Evolutionary conservation across 2,888 invertebrate species (phyloP).

Genomic region (Tanytarsus gracilentus): DNA sequence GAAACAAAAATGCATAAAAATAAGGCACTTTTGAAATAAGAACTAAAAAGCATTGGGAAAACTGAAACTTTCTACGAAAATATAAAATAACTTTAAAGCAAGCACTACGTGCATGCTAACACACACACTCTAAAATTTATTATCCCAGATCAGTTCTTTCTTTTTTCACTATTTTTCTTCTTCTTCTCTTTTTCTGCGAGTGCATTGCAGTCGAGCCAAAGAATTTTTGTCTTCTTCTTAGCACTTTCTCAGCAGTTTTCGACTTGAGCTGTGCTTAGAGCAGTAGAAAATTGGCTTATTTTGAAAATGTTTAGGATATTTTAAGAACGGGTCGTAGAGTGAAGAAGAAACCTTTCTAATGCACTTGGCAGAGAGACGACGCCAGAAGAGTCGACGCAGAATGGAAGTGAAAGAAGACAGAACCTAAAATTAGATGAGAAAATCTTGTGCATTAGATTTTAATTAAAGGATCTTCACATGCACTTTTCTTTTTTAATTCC

Average conservation of each 20-base stretch:
- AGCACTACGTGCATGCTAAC: background rate
- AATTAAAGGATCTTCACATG: background rate
- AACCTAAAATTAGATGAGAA: conserved; percentile 20
- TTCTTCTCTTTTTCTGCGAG: background rate
- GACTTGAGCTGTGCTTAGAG: no score
- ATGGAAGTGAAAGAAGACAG: background rate
- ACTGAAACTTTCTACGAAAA: conserved; percentile 23
- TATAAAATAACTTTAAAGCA: background rate
- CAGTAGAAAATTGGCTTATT: no score
- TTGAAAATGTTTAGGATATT: background rate
- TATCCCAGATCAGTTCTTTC: conserved; percentile 29
- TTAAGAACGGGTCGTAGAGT: background rate
- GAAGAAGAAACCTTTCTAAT: background rate
- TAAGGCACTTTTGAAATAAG: no score
- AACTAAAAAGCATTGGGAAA: background rate
- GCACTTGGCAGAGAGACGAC: background rate
- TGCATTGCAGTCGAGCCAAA: background rate
- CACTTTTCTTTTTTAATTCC: background rate
- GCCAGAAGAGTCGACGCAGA: background rate
- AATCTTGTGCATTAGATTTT: background rate
- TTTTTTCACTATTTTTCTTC: conserved; percentile 6
- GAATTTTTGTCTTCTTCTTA: conserved; percentile 8
- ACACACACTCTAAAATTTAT: conserved; percentile 24
- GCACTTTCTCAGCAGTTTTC: no score
- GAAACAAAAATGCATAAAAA: no score